Evolutionary conservation across 2,113 vertebrate genomes (phyloP), one percentile per base, ranked within the genome.

Genomic region (Suncus etruscus): DNA sequence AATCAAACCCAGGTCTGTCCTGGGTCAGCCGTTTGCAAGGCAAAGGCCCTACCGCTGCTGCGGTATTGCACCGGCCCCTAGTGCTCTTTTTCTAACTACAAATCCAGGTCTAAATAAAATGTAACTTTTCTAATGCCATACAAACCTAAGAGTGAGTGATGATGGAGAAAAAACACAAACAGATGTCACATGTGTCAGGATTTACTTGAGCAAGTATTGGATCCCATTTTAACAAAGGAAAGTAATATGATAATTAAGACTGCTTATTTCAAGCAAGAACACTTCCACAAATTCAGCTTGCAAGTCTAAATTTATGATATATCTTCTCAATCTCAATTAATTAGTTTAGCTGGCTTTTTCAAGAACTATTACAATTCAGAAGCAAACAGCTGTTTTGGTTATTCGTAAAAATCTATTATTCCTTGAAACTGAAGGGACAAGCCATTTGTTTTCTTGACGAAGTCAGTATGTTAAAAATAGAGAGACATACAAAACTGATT

Each of bases 381-480:
- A 83, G 31, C 68, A 22, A 86, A n/a, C 10, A 65, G 61, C 3
- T 29, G 12, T 86, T 75, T 68, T 31, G 1, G 70, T 58, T 81
- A 18, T 47, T 88, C 61, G 9, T 54, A 81, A 92, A 90, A 77
- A 68, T 1, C 3, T 68, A 20, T 32, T 54, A 80, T 48, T 81
- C 39, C 22, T 90, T 45, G 32, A 77, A 73, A 27, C 11, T 76
- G 15, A 93, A 92, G 84, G 8, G 4, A 76, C 80, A 83, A 8
- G 4, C 24, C 54, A 65, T 7, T 11, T 15, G 15, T 29, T 14
- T 63, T 31, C 39, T 31, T 69, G 74, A 12, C 8, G 79, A 54
- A 83, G 45, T 66, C 25, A 50, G 58, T 48, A 54, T 88, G 11
- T 90, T 83, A 75, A 25, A 92, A 87, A 85, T 51, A 7, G 7